Evolutionary conservation across 2,888 invertebrate genomes (phyloP).

Genomic region (Acleris literana): DNA sequence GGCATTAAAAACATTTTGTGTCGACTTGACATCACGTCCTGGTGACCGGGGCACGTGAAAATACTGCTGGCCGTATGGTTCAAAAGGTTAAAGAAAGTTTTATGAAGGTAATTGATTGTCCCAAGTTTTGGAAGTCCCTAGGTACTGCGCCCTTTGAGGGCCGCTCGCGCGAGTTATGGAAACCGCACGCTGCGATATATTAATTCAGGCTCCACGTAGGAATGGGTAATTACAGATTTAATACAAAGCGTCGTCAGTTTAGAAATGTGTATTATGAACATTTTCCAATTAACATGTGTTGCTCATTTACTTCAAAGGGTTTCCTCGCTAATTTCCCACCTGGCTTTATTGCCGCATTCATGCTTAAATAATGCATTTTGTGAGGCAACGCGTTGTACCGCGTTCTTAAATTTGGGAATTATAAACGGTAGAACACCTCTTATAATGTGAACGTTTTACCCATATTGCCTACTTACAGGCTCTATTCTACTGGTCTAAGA

Average conservation of each 20-base stretch:
- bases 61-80: too few species aligned
- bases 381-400: conserved; percentile 50
- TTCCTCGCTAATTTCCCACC: conserved; percentile 42
- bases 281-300: conserved; percentile 51
- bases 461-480: neutral
- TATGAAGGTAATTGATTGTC: conserved; percentile 5
- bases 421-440: conserved; percentile 41
- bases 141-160: conserved; percentile 12
- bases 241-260: conserved; percentile 34
- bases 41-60: too few species aligned
- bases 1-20: too few species aligned
- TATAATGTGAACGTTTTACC: conserved; percentile 14
- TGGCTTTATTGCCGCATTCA: conserved; percentile 51
- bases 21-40: too few species aligned
- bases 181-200: conserved; percentile 23
- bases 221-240: conserved; percentile 34
- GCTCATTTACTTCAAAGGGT: conserved; percentile 52
- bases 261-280: conserved; percentile 41
- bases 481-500: too few species aligned
- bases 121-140: neutral
- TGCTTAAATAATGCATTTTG: conserved; percentile 59
- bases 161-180: conserved; percentile 12
- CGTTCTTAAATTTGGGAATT: conserved; percentile 52
- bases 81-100: conserved; percentile 1
- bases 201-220: conserved; percentile 16